Percentiles rank a stretch among this genome's conserved stretches.
Conservation (phyloP, 2,797 vertebrate genomes). For the Sebastolobus altivelis region DNA sequence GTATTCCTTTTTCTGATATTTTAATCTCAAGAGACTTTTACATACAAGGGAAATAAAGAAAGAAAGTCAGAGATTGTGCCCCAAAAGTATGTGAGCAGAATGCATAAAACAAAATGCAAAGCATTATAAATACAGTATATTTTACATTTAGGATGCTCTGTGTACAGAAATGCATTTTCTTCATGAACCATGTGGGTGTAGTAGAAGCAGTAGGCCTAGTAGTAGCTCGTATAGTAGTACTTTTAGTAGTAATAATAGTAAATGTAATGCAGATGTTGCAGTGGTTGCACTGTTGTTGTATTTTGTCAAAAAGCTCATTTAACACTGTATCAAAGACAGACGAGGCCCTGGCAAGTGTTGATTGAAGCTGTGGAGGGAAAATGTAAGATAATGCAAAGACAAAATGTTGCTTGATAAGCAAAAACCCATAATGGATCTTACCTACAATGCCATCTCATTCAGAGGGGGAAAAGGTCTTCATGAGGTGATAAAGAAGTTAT, state of each 20-base stretch:
- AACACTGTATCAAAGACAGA: conserved; percentile 7
- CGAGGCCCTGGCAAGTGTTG: conserved; percentile 19
- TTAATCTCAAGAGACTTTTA: conserved; percentile 1
- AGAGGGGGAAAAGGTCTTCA: conserved; percentile 16
- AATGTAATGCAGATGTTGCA: not conserved
- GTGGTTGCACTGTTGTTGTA: not conserved
- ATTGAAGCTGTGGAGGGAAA: conserved; percentile 30
- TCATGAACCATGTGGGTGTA: not conserved
- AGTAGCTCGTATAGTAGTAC: not conserved
- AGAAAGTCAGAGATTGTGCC: not conserved
- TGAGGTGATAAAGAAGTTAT: conserved; percentile 27
- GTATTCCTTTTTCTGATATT: not conserved
- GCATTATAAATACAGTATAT: not conserved
- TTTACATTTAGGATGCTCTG: conserved; percentile 3
- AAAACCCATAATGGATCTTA: conserved; percentile 46
- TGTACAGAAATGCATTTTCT: not conserved
- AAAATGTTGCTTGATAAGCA: conserved; percentile 13
- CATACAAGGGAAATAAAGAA: not conserved
- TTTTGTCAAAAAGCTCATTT: conserved; percentile 16
- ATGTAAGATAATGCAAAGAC: conserved; percentile 38
- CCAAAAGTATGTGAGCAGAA: not conserved
- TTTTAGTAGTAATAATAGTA: not conserved
- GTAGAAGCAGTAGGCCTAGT: not conserved
- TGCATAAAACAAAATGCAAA: not conserved
- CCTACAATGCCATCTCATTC: conserved; percentile 63